Evolutionary conservation across 1,140 invertebrate species (phyloP).

Genomic region (Dendrolimus punctatus): DNA sequence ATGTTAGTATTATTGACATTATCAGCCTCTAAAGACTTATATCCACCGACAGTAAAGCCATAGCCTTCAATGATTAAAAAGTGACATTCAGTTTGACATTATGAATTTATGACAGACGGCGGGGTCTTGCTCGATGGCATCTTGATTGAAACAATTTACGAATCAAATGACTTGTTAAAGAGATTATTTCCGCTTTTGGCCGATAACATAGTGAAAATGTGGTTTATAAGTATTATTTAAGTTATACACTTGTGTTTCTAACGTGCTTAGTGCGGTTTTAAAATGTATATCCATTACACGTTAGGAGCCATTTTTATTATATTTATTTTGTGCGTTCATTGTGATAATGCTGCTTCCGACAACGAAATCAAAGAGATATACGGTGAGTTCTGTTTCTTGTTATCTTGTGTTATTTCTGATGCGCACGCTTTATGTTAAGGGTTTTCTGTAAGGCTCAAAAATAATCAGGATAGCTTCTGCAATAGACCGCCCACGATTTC

Average conservation of each 20-base stretch:
- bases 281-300: conserved; percentile 63
- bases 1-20: too few relatives aligned
- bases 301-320: conserved; percentile 70
- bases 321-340: conserved; percentile 71
- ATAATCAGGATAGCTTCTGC: too few relatives aligned
- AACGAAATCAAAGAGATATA: conserved; percentile 64
- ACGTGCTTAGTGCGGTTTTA: conserved; percentile 43
- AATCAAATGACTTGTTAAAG: conserved; percentile 50
- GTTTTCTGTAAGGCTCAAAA: too few relatives aligned
- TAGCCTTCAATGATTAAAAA: too few relatives aligned
- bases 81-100: conserved; percentile 38
- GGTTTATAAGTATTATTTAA: conserved; percentile 52
- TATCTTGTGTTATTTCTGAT: conserved; percentile 2
- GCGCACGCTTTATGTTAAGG: too few relatives aligned
- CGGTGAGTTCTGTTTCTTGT: conserved; percentile 35
- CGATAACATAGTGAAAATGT: conserved; percentile 55
- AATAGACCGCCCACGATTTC: too few relatives aligned
- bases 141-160: conserved; percentile 50
- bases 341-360: conserved; percentile 64
- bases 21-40: too few relatives aligned
- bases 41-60: too few relatives aligned
- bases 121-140: conserved; percentile 58
- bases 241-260: conserved; percentile 31
- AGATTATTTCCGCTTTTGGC: conserved; percentile 45
- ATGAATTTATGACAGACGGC: conserved; percentile 57